phyloP scores from a whole-genome alignment of 2,888 invertebrate species.

The Pycnomerus fuliginosus region DNA sequence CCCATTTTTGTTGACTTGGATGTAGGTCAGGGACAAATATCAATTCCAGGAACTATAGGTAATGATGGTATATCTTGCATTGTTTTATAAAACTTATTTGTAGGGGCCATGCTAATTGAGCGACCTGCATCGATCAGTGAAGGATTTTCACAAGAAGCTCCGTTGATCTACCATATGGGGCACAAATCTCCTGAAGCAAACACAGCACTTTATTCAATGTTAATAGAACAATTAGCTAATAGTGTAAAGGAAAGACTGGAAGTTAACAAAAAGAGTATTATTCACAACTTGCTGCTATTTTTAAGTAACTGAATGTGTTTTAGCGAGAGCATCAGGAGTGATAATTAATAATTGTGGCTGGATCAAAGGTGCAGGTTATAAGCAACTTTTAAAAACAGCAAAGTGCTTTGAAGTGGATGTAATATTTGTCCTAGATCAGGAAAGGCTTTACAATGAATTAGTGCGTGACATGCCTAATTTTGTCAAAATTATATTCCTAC shows the following conservation, averaged over 20 bases:
- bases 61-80: constrained; percentile 8
- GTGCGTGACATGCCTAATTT: constrained; percentile 90
- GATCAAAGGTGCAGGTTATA: constrained; percentile 91
- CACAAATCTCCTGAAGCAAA: constrained; percentile 77
- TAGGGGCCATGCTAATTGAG: constrained; percentile 85
- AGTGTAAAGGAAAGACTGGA: constrained; percentile 82
- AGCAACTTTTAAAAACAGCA: constrained; percentile 81
- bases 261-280: constrained; percentile 79
- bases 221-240: constrained; percentile 82
- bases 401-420: constrained; percentile 95
- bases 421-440: constrained; percentile 94
- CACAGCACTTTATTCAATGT: constrained; percentile 77
- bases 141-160: constrained; percentile 91
- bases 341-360: constrained; percentile 98
- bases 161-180: constrained; percentile 92
- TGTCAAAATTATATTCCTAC: constrained; percentile 72
- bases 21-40: constrained; percentile 91
- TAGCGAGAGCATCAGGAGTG: constrained; percentile 82
- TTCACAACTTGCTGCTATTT: constrained; percentile 8
- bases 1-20: constrained; percentile 95
- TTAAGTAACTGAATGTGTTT: constrained; percentile 30
- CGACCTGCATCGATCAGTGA: constrained; percentile 92
- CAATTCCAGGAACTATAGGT: constrained; percentile 90
- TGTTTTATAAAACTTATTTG: constrained; percentile 12
- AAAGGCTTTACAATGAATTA: constrained; percentile 91